These are phyloP conservation scores for Marronus borbonicus DNA, from an alignment of 2,888 invertebrate species.

Conservation along the genomic window DNA sequence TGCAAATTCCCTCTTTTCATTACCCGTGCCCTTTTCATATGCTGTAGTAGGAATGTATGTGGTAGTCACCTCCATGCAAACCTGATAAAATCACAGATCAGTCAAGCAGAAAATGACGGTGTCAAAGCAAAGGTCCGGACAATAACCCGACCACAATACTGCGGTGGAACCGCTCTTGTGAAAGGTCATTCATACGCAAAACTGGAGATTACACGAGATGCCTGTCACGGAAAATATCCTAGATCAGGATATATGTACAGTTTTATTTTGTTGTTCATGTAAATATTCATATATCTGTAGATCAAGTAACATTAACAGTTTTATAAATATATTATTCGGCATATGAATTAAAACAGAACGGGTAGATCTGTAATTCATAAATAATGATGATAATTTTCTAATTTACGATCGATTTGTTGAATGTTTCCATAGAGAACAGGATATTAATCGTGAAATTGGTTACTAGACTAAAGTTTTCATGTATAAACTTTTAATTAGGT, in stretches of 20 bases:
- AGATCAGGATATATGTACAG: constrained; percentile 33
- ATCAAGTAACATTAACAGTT: background rate
- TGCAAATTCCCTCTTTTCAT: constrained; percentile 10
- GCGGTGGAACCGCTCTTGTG: constrained; percentile 60
- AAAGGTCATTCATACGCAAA: constrained; percentile 69
- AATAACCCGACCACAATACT: constrained; percentile 64
- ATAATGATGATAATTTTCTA: too few species aligned
- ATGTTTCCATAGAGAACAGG: too few species aligned
- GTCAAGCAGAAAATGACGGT: constrained; percentile 71
- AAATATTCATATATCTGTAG: constrained; percentile 19
- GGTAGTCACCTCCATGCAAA: constrained; percentile 63
- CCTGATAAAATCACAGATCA: constrained; percentile 69
- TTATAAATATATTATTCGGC: too few species aligned
- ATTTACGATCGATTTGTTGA: too few species aligned
- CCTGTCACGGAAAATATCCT: constrained; percentile 52
- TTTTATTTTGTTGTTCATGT: constrained; percentile 26
- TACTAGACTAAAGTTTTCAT: too few species aligned
- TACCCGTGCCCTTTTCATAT: constrained; percentile 27
- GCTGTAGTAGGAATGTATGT: constrained; percentile 52
- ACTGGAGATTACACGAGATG: constrained; percentile 64
- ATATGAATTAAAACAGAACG: too few species aligned
- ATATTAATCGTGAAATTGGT: too few species aligned
- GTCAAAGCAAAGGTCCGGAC: constrained; percentile 68
- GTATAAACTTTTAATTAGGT: too few species aligned
- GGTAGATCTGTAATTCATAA: too few species aligned